Evolutionary conservation across 2,888 invertebrate species (phyloP).

Genomic region (Tetramorium bicarinatum): DNA sequence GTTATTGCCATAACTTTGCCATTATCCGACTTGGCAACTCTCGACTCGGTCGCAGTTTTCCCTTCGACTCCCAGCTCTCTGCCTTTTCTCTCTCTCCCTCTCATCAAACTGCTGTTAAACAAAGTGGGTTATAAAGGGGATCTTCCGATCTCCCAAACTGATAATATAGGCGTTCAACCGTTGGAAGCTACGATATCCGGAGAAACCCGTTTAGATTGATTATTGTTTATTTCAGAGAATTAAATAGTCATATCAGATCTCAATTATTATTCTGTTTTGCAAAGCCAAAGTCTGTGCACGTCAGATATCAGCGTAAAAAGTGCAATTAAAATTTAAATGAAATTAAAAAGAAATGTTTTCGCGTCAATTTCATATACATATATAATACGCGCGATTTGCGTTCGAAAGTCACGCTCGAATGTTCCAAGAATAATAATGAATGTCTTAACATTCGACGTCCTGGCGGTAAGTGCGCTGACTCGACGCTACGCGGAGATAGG

Average conservation of each 20-base stretch:
- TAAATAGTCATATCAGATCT: neutral
- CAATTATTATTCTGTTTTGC: neutral
- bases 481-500: conserved; percentile 5
- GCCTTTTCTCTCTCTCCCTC: neutral
- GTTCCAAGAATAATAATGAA: conserved; percentile 14
- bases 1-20: conserved; percentile 82
- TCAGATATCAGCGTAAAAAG: neutral
- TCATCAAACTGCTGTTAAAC: conserved; percentile 39
- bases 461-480: neutral
- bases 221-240: conserved; percentile 12
- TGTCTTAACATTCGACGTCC: conserved; percentile 6
- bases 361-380: neutral
- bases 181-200: conserved; percentile 23
- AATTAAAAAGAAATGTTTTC: neutral
- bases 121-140: conserved; percentile 45
- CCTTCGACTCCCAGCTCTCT: conserved; percentile 8
- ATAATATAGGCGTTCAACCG: conserved; percentile 21
- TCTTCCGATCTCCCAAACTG: conserved; percentile 26
- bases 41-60: conserved; percentile 59
- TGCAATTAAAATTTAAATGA: neutral
- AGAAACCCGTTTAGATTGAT: neutral
- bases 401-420: neutral
- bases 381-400: neutral
- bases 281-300: neutral
- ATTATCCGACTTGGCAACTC: conserved; percentile 84